phyloP scores from a whole-genome alignment of 2,113 vertebrate genomes.

The Xiphophorus couchianus region DNA sequence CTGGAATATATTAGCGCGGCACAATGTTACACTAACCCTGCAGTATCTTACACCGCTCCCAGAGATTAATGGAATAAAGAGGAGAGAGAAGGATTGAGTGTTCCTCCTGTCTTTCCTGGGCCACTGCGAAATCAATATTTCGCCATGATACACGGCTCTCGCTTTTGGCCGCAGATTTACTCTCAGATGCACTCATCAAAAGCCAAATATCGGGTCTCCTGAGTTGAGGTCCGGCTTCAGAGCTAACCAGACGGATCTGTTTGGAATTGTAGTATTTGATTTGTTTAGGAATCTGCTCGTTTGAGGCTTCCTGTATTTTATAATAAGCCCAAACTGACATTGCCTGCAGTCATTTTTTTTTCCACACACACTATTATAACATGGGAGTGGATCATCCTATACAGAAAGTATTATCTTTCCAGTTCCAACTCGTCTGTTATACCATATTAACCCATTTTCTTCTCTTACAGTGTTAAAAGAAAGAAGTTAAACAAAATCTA shows the following conservation, averaged over 20 bases:
- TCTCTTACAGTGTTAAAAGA: constrained; percentile 2
- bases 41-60: constrained; percentile 70
- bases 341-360: background rate
- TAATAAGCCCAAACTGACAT: constrained; percentile 1
- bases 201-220: constrained; percentile 50
- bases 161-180: constrained; percentile 25
- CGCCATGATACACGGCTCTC: constrained; percentile 49
- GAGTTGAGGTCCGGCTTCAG: constrained; percentile 16
- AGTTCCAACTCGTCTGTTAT: constrained; percentile 51
- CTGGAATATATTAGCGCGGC: constrained; percentile 74
- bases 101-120: constrained; percentile 61
- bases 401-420: constrained; percentile 21
- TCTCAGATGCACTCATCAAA: constrained; percentile 45
- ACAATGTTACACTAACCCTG: constrained; percentile 73
- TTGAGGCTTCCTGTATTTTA: constrained; percentile 24
- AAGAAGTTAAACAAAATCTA: background rate
- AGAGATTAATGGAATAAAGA: constrained; percentile 76
- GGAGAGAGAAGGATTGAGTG: constrained; percentile 20
- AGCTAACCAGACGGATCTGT: constrained; percentile 29
- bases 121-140: constrained; percentile 70
- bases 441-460: constrained; percentile 33
- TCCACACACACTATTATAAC: constrained; percentile 20
- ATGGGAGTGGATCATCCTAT: constrained; percentile 23
- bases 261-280: constrained; percentile 70
- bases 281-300: constrained; percentile 52